These are phyloP conservation scores for Noctilio leporinus DNA, from an alignment of 2,113 vertebrate species.

Conservation along the genomic window DNA sequence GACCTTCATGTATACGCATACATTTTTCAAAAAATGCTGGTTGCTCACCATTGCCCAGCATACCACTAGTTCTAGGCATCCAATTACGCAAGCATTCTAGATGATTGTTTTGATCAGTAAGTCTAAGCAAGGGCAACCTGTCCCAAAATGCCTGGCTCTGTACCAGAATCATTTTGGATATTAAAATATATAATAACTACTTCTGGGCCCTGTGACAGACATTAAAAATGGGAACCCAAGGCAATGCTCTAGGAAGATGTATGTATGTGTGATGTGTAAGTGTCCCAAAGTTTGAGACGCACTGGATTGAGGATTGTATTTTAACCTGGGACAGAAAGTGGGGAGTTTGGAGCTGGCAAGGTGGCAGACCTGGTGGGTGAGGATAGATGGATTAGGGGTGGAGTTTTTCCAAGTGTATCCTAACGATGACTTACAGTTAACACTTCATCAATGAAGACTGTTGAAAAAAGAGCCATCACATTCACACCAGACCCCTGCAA, in stretches of 20 bases:
- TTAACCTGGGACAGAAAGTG: not conserved
- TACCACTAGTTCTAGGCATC: not conserved
- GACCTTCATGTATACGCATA: no score
- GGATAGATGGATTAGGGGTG: not conserved
- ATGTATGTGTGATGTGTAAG: not conserved
- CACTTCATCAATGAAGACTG: no score
- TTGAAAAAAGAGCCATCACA: not conserved
- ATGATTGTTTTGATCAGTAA: not conserved
- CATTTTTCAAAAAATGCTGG: not conserved
- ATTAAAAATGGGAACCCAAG: not conserved
- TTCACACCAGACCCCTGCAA: not conserved
- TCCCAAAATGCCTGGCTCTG: not conserved
- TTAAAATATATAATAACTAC: not conserved
- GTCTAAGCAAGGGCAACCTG: not conserved
- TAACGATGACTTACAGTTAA: not conserved
- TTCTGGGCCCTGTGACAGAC: not conserved
- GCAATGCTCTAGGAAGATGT: not conserved
- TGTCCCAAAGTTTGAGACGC: not conserved
- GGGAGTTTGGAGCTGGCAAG: not conserved
- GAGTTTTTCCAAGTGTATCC: not conserved
- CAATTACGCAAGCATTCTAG: not conserved
- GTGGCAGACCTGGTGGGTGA: not conserved
- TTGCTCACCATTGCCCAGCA: not conserved
- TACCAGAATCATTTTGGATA: not conserved
- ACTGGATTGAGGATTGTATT: not conserved